A percentile compares a stretch with the other conserved stretches of the same genome.
phyloP scores from a whole-genome alignment of 1,140 invertebrate species.

The Pogonomyrmex californicus region DNA sequence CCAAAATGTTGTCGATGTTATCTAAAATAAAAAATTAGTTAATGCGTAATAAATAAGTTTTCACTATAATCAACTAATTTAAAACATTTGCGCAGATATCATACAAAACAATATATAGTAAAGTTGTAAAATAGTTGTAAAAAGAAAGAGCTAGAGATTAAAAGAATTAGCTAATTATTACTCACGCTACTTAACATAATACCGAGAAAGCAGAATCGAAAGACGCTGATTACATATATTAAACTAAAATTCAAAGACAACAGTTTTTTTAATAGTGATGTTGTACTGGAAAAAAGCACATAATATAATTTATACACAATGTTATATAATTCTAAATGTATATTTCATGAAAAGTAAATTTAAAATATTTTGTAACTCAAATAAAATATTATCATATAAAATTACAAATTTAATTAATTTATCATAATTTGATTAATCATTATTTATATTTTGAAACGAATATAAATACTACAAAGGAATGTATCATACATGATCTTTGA shows the following conservation, averaged over 20 bases:
- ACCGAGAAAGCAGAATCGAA: conserved; percentile 71
- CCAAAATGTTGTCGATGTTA: not conserved
- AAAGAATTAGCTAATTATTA: conserved; percentile 45
- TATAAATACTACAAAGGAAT: not conserved
- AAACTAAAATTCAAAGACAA: conserved; percentile 63
- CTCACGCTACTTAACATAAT: conserved; percentile 42
- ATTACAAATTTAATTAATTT: no score
- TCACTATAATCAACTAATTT: not conserved
- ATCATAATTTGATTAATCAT: no score
- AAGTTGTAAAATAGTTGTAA: no score
- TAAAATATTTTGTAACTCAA: not conserved
- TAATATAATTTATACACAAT: not conserved
- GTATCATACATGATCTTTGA: not conserved
- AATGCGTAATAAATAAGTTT: not conserved
- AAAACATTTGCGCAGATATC: no score
- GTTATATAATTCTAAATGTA: conserved; percentile 4
- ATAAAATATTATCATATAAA: not conserved
- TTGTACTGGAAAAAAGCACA: conserved; percentile 53
- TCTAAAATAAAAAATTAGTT: conserved; percentile 17
- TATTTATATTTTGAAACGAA: not conserved
- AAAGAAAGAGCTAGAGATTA: not conserved
- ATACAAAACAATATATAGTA: no score
- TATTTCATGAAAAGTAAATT: not conserved
- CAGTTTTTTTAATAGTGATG: conserved; percentile 57
- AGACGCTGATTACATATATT: conserved; percentile 67